These are phyloP conservation scores for Pseudopipra pipra DNA, from an alignment of 2,113 vertebrate genomes.

Conservation along the genomic window DNA sequence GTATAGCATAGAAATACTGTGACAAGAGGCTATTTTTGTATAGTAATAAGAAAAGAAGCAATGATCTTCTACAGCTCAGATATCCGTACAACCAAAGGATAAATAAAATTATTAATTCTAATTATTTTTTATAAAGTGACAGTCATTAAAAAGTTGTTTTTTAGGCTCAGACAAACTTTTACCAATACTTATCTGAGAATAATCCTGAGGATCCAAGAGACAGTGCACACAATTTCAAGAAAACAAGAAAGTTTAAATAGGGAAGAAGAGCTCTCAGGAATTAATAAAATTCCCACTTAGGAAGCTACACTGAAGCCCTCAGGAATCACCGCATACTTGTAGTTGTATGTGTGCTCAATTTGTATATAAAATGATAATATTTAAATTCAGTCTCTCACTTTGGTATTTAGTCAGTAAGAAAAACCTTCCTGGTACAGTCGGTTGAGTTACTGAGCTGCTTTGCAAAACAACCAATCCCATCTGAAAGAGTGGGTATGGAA, in stretches of 20 bases:
- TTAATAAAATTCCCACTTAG: background rate
- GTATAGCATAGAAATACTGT: background rate
- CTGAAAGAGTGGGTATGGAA: rapidly evolving
- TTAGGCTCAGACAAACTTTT: background rate
- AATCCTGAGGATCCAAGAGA: background rate
- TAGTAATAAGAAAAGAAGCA: background rate
- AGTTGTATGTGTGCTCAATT: background rate
- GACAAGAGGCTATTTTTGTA: background rate
- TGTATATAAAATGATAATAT: background rate
- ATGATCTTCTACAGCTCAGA: background rate
- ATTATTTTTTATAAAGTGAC: background rate
- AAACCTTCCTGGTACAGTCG: background rate
- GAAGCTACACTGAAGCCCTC: background rate
- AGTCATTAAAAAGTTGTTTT: background rate
- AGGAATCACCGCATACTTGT: background rate
- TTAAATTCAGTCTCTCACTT: background rate
- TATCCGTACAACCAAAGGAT: background rate
- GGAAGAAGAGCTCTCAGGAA: background rate
- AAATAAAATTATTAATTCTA: background rate
- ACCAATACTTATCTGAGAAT: background rate
- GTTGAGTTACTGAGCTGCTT: background rate
- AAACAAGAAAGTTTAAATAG: background rate
- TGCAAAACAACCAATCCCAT: background rate
- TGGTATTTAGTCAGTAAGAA: background rate
- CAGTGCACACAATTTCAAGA: background rate